Percentiles rank a stretch among this genome's conserved stretches.
These are phyloP conservation scores for Pollicipes pollicipes DNA, from an alignment of 1,140 invertebrate species.

Conservation along the genomic window DNA sequence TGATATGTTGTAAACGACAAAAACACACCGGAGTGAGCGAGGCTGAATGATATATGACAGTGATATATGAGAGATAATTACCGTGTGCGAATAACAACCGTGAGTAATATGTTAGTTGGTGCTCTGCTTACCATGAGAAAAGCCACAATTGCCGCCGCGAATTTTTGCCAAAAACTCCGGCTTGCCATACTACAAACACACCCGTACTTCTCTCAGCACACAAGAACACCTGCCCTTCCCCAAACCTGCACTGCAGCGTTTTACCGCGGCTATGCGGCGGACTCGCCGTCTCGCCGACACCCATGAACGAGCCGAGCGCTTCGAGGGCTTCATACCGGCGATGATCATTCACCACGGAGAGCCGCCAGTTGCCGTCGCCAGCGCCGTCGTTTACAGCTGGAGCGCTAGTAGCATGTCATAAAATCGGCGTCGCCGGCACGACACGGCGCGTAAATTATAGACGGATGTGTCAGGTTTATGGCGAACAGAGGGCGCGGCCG, in stretches of 20 bases:
- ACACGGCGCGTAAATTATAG: background rate
- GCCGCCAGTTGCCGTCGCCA: too few relatives aligned
- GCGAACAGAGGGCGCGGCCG: background rate
- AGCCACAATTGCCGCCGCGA: too few relatives aligned
- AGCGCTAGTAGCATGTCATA: background rate
- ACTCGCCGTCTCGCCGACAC: too few relatives aligned
- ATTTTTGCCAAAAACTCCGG: too few relatives aligned
- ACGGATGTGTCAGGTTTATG: background rate
- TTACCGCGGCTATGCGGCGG: too few relatives aligned
- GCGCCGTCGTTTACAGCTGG: background rate
- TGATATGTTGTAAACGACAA: constrained; percentile 1
- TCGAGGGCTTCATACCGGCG: too few relatives aligned
- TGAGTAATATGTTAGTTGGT: background rate
- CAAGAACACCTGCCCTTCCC: too few relatives aligned
- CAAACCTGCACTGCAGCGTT: too few relatives aligned
- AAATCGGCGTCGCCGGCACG: background rate
- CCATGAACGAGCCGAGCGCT: too few relatives aligned
- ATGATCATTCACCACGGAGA: too few relatives aligned
- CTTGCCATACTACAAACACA: too few relatives aligned
- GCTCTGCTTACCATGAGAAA: background rate
- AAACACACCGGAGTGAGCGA: background rate
- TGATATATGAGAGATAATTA: background rate
- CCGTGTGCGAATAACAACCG: background rate
- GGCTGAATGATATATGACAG: constrained; percentile 1
- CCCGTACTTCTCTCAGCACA: too few relatives aligned